Conservation (phyloP, 2,797 vertebrate species). For the Nyctalus aviator region DNA sequence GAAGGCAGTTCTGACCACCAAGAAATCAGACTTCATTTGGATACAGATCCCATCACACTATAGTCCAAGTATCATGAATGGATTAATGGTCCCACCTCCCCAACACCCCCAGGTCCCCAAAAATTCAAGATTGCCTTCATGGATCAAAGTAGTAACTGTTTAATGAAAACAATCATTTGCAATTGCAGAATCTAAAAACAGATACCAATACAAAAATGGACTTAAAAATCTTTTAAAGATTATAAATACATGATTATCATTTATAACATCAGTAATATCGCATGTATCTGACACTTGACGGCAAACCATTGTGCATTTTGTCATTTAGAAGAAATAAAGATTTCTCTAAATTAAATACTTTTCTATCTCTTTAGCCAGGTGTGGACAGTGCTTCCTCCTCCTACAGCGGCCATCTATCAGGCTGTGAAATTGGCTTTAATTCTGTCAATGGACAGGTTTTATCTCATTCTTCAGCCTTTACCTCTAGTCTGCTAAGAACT, state of each 20-base stretch:
- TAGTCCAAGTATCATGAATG: background rate
- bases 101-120: background rate
- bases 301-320: background rate
- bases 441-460: background rate
- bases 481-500: background rate
- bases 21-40: background rate
- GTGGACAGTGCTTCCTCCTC: background rate
- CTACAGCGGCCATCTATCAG: background rate
- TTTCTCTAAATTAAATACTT: conserved; percentile 15
- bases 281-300: background rate
- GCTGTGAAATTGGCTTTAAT: background rate
- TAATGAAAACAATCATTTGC: conserved; percentile 30
- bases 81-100: background rate
- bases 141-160: background rate
- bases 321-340: conserved; percentile 13
- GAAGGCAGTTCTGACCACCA: background rate
- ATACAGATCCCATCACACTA: background rate
- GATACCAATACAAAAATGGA: background rate
- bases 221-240: background rate
- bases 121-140: background rate
- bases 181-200: background rate
- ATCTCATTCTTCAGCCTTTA: background rate
- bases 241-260: background rate
- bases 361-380: background rate
- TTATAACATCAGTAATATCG: background rate